These are phyloP conservation scores for Apamea sordens DNA, from an alignment of 2,888 invertebrate species.

Conservation along the genomic window DNA sequence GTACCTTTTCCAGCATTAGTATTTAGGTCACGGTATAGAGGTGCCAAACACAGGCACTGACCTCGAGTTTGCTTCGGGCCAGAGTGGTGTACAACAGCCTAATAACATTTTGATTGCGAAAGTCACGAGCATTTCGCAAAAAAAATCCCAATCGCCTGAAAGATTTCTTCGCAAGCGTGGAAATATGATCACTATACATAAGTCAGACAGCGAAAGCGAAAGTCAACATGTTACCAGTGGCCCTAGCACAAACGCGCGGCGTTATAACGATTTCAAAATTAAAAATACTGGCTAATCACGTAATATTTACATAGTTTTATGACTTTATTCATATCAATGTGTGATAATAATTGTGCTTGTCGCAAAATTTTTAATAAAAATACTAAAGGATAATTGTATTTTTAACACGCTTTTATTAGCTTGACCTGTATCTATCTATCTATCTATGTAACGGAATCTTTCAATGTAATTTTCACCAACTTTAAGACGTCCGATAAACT, in stretches of 20 bases:
- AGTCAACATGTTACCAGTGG: too few relatives aligned
- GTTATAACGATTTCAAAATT: background rate
- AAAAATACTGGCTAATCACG: background rate
- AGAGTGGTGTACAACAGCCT: too few relatives aligned
- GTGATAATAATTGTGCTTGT: too few relatives aligned
- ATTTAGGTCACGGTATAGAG: background rate
- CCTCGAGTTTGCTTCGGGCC: too few relatives aligned
- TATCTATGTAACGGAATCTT: too few relatives aligned
- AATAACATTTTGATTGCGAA: background rate
- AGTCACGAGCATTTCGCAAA: background rate
- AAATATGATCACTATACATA: background rate
- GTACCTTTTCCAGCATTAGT: too few relatives aligned
- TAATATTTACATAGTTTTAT: background rate
- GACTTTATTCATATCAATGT: background rate
- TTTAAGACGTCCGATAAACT: too few relatives aligned
- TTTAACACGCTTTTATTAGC: too few relatives aligned
- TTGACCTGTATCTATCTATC: too few relatives aligned
- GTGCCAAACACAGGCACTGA: too few relatives aligned
- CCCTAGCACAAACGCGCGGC: background rate
- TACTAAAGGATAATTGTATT: background rate
- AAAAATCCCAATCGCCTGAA: background rate
- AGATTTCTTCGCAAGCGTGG: background rate
- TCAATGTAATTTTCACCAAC: too few relatives aligned
- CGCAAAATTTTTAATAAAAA: background rate
- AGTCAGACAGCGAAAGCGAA: too few relatives aligned